Conservation (phyloP, 1,140 invertebrate genomes). For the Parapsyche elsis region DNA sequence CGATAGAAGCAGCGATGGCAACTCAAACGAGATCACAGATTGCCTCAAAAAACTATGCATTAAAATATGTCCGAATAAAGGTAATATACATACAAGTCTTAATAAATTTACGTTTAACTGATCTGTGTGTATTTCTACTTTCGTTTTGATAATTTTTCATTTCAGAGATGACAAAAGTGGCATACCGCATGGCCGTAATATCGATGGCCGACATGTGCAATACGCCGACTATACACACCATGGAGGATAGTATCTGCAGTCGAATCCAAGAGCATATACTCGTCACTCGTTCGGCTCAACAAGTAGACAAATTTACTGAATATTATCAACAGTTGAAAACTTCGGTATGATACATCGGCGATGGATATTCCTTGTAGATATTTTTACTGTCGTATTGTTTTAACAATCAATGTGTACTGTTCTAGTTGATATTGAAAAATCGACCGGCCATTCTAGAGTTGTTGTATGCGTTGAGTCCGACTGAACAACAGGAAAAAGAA, state of each 20-base stretch:
- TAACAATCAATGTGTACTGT: not conserved
- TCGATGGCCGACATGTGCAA: conserved; percentile 62
- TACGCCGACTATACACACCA: conserved; percentile 55
- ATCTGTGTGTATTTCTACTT: not conserved
- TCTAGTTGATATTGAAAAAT: conserved; percentile 46
- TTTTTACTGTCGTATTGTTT: not conserved
- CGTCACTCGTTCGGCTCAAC: conserved; percentile 57
- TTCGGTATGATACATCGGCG: conserved; percentile 59
- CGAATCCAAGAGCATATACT: conserved; percentile 61
- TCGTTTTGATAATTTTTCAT: not conserved
- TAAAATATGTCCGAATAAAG: conserved; percentile 53
- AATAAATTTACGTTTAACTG: conserved; percentile 21
- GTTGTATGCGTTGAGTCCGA: conserved; percentile 44
- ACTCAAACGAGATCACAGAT: conserved; percentile 46
- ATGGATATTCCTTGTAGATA: not conserved
- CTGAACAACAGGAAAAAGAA: conserved; percentile 3
- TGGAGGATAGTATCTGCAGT: conserved; percentile 63
- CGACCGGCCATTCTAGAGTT: conserved; percentile 46
- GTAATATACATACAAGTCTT: conserved; percentile 16
- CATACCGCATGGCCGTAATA: conserved; percentile 65
- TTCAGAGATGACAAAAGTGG: conserved; percentile 58
- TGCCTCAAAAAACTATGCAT: conserved; percentile 50
- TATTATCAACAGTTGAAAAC: conserved; percentile 64
- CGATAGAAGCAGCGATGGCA: conserved; percentile 23
- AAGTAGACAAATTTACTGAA: conserved; percentile 66